Conservation (phyloP, 2,113 vertebrate species). For the Antechinus flavipes region DNA sequence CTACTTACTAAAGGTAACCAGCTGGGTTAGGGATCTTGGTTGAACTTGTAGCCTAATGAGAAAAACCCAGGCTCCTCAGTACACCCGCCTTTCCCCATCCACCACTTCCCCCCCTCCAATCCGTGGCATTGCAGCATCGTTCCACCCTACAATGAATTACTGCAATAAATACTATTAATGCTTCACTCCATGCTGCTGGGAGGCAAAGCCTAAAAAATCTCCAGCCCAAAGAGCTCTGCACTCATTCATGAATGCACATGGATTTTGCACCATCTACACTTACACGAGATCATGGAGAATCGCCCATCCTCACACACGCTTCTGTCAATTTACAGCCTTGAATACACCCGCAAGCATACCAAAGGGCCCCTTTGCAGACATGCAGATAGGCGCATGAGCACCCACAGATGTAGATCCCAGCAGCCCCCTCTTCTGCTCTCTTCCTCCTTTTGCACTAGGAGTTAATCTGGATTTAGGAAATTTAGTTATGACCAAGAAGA, state of each 20-base stretch:
- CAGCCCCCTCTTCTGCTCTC: not conserved
- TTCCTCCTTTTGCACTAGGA: not conserved
- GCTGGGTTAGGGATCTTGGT: not conserved
- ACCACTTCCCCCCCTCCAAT: not conserved
- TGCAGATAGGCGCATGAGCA: no score
- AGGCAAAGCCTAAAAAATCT: not conserved
- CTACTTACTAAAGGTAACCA: not conserved
- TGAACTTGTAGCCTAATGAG: not conserved
- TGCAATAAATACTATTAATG: rapidly evolving
- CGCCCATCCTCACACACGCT: no score
- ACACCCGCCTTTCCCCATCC: not conserved
- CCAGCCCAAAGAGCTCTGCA: not conserved
- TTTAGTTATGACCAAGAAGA: not conserved
- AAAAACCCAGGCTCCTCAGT: not conserved
- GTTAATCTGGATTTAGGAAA: constrained; percentile 9
- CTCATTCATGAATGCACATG: not conserved
- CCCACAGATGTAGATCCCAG: no score
- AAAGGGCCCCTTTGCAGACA: no score
- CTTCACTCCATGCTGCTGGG: not conserved
- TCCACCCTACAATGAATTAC: not conserved
- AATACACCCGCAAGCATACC: not conserved
- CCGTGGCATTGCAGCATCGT: not conserved
- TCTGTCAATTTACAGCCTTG: not conserved
- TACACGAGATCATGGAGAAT: not conserved
- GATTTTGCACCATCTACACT: not conserved